Conservation (phyloP, 2,797 vertebrate genomes). For the Phrynocephalus guinanensis region DNA sequence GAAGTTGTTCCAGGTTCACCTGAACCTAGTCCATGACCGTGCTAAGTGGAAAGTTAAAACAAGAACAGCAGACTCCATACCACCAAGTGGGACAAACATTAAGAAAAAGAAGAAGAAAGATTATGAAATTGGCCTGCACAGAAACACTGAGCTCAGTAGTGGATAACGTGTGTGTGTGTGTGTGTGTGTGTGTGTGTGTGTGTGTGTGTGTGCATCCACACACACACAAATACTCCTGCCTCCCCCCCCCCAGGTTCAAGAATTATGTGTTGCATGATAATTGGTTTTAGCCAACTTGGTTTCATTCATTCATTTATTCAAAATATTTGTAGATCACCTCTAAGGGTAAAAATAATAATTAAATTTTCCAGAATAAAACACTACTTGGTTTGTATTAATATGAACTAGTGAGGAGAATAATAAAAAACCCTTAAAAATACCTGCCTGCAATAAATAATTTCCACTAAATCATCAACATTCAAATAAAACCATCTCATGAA, state of each 20-base stretch:
- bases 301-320: background rate
- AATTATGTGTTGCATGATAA: background rate
- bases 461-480: background rate
- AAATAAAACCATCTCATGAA: background rate
- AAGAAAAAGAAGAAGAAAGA: too few species aligned
- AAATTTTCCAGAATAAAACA: background rate
- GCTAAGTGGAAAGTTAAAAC: too few species aligned
- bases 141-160: background rate
- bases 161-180: too few species aligned
- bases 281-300: background rate
- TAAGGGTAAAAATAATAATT: background rate
- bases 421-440: background rate
- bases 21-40: too few species aligned
- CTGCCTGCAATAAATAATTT: background rate
- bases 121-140: background rate
- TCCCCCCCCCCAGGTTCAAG: background rate
- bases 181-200: too few species aligned
- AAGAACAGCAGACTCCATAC: too few species aligned
- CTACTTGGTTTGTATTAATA: background rate
- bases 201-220: too few species aligned
- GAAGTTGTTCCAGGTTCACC: too few species aligned
- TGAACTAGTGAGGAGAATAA: background rate
- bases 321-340: background rate
- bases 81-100: too few species aligned
- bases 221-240: too few species aligned